Evolutionary conservation across 2,888 invertebrate species (phyloP).

Genomic region (Hybos culiciformis): DNA sequence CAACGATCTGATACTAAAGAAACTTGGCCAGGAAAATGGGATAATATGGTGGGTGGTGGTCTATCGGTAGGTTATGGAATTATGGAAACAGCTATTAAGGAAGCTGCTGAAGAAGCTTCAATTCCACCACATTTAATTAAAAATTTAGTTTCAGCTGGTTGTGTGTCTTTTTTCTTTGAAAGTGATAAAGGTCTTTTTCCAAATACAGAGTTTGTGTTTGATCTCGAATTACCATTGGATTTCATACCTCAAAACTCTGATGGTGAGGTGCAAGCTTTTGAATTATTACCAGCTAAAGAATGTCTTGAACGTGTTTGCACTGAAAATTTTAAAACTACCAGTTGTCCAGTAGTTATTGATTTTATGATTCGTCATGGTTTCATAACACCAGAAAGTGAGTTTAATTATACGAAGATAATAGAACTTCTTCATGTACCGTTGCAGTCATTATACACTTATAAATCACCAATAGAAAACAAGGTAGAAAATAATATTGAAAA

Average conservation of each 20-base stretch:
- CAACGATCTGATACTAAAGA: constrained; percentile 81
- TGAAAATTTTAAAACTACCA: constrained; percentile 84
- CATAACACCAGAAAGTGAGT: constrained; percentile 79
- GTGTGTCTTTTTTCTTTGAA: constrained; percentile 62
- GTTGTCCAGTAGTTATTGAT: constrained; percentile 80
- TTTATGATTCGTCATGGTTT: constrained; percentile 84
- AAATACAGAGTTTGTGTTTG: constrained; percentile 88
- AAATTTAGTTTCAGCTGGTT: constrained; percentile 35
- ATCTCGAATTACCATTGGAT: constrained; percentile 77
- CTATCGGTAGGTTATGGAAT: constrained; percentile 79
- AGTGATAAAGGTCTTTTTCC: constrained; percentile 87
- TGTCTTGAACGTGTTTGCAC: constrained; percentile 68
- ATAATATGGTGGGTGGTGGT: constrained; percentile 92
- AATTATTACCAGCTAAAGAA: constrained; percentile 69
- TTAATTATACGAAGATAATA: constrained; percentile 68
- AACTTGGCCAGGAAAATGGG: constrained; percentile 92
- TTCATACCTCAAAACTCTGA: constrained; percentile 88
- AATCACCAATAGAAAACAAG: constrained; percentile 18
- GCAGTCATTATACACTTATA: constrained; percentile 60
- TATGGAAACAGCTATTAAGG: constrained; percentile 80
- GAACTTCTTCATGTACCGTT: constrained; percentile 79
- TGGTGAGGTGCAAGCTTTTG: constrained; percentile 87
- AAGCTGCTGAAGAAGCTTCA: constrained; percentile 89
- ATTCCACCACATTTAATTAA: constrained; percentile 66
- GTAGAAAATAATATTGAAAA: constrained; percentile 19